phyloP scores from a whole-genome alignment of 2,888 invertebrate genomes.

The Mimas tiliae region DNA sequence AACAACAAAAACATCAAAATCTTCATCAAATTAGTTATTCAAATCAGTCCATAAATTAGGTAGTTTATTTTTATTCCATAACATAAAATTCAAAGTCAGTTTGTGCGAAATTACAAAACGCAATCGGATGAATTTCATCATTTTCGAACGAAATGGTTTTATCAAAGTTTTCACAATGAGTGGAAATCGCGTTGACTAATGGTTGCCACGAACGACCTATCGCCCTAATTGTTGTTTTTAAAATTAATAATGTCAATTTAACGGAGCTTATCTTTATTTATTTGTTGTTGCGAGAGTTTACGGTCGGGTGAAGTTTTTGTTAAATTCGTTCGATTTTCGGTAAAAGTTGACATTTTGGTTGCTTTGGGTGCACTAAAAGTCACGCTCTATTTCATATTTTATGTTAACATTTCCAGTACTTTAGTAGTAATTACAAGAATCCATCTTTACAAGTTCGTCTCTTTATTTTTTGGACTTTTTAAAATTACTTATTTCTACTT shows the following conservation, averaged over 20 bases:
- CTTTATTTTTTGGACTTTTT: too few relatives aligned
- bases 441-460: too few relatives aligned
- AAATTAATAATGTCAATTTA: background rate
- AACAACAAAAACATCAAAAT: background rate
- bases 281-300: background rate
- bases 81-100: background rate
- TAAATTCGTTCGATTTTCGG: background rate
- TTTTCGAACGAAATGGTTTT: slow-evolving; percentile 17
- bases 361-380: background rate
- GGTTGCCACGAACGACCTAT: slow-evolving; percentile 34
- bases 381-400: background rate
- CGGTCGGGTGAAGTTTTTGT: background rate
- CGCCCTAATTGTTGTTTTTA: background rate
- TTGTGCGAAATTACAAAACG: slow-evolving; percentile 13
- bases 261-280: background rate
- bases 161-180: slow-evolving; percentile 20
- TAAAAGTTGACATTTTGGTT: background rate
- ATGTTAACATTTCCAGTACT: background rate
- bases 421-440: background rate
- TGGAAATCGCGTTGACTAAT: slow-evolving; percentile 15
- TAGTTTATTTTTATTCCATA: background rate
- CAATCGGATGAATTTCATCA: background rate
- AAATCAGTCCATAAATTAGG: background rate
- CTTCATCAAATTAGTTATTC: background rate
- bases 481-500: too few relatives aligned